phyloP scores from a whole-genome alignment of 2,888 invertebrate genomes.

The Ophion obscuratus region DNA sequence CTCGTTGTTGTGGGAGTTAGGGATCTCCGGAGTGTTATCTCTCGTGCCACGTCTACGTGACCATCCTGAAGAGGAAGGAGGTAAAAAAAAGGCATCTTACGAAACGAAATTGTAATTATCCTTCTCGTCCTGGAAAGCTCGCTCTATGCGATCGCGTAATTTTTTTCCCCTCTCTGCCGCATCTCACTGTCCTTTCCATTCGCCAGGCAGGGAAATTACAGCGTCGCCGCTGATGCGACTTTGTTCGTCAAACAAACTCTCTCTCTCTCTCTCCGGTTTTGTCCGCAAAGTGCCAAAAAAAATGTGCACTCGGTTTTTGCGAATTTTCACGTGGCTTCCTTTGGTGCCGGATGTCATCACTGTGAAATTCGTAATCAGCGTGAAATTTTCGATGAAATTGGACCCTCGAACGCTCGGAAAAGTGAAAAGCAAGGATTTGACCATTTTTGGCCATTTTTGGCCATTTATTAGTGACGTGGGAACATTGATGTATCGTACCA shows the following conservation, averaged over 20 bases:
- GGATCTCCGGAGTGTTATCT: slow-evolving; percentile 19
- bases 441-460: slow-evolving; percentile 1
- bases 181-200: slow-evolving; percentile 18
- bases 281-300: not conserved
- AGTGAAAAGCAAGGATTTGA: not conserved
- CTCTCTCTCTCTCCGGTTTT: not conserved
- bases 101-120: slow-evolving; percentile 72
- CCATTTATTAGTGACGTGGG: not conserved
- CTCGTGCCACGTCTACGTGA: slow-evolving; percentile 64
- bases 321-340: not conserved
- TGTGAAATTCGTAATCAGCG: slow-evolving; percentile 1
- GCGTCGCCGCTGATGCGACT: slow-evolving; percentile 31
- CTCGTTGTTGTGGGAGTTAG: slow-evolving; percentile 37
- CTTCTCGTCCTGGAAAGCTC: slow-evolving; percentile 49
- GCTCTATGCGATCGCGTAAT: slow-evolving; percentile 47
- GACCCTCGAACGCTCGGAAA: not conserved
- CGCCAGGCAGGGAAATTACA: slow-evolving; percentile 30
- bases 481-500: no score
- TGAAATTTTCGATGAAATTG: slow-evolving; percentile 17
- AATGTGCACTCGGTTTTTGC: not conserved
- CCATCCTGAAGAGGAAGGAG: slow-evolving; percentile 37
- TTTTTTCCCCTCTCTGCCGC: slow-evolving; percentile 51
- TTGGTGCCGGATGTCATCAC: not conserved
- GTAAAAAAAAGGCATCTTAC: slow-evolving; percentile 73
- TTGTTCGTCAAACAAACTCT: slow-evolving; percentile 2